These are phyloP conservation scores for Macropodus opercularis DNA, from an alignment of 2,797 vertebrate genomes.

Conservation along the genomic window DNA sequence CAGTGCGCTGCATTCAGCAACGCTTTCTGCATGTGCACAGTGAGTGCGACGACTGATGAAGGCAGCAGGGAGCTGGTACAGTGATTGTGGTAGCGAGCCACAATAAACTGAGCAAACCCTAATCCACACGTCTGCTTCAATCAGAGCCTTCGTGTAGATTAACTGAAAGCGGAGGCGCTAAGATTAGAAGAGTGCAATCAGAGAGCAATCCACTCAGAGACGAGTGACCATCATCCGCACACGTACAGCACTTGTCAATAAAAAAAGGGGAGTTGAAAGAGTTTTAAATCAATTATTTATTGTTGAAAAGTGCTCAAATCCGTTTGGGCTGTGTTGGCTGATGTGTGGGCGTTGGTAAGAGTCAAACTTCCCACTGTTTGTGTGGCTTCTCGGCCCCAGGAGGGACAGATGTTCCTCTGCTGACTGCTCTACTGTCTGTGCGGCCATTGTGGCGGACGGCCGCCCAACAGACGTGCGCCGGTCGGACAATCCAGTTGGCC, in stretches of 20 bases:
- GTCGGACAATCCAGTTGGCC: slow-evolving; percentile 86
- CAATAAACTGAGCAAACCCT: slow-evolving; percentile 67
- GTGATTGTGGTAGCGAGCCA: slow-evolving; percentile 47
- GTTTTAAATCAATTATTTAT: no score
- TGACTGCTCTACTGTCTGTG: slow-evolving; percentile 83
- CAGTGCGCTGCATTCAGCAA: slow-evolving; percentile 12
- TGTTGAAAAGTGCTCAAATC: slow-evolving; percentile 11
- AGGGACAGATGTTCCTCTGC: slow-evolving; percentile 84
- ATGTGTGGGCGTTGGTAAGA: slow-evolving; percentile 57
- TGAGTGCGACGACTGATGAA: slow-evolving; percentile 52
- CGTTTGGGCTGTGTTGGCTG: slow-evolving; percentile 30
- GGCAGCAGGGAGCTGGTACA: slow-evolving; percentile 49
- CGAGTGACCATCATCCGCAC: no score
- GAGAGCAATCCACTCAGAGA: no score
- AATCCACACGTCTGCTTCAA: slow-evolving; percentile 76
- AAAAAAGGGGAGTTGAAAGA: no score
- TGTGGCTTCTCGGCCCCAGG: slow-evolving; percentile 65
- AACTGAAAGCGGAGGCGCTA: slow-evolving; percentile 76
- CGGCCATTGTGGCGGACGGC: slow-evolving; percentile 74
- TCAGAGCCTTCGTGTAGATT: slow-evolving; percentile 68
- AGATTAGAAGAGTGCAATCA: slow-evolving; percentile 74
- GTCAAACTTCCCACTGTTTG: slow-evolving; percentile 54
- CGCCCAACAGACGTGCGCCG: slow-evolving; percentile 83
- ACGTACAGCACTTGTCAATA: no score
- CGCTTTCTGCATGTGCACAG: slow-evolving; percentile 24